These are phyloP conservation scores for Chaenogobius annularis DNA, from an alignment of 2,113 vertebrate species.

Conservation along the genomic window DNA sequence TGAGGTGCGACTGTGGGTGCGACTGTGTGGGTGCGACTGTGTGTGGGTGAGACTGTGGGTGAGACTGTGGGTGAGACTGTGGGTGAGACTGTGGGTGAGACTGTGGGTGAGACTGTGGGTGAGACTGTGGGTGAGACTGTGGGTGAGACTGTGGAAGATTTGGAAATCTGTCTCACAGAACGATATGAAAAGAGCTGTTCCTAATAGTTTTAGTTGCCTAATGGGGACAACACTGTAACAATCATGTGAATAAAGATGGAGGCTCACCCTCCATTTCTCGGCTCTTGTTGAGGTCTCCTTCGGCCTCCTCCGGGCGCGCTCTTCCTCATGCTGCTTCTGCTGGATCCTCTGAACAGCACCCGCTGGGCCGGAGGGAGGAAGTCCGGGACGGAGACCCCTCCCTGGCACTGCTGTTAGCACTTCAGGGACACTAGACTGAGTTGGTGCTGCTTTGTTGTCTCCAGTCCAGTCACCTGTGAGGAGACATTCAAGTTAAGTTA, in stretches of 20 bases:
- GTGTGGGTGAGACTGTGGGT: too few relatives aligned
- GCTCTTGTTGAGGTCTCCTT: constrained; percentile 76
- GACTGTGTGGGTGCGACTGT: too few relatives aligned
- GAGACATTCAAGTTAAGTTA: not conserved
- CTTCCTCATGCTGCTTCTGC: constrained; percentile 94
- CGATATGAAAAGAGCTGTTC: not conserved
- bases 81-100: too few relatives aligned
- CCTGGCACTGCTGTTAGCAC: constrained; percentile 64
- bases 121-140: too few relatives aligned
- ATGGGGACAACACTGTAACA: not conserved
- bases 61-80: too few relatives aligned
- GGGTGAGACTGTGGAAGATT: too few relatives aligned
- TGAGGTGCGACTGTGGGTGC: too few relatives aligned
- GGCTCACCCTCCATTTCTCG: constrained; percentile 84
- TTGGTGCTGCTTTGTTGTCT: constrained; percentile 69
- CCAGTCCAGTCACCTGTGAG: constrained; percentile 76
- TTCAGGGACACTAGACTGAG: constrained; percentile 72
- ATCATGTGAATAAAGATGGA: not conserved
- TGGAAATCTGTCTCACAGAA: too few relatives aligned
- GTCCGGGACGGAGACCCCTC: constrained; percentile 82
- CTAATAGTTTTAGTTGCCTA: not conserved
- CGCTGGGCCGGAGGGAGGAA: constrained; percentile 91
- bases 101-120: too few relatives aligned
- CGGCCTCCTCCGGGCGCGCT: constrained; percentile 85
- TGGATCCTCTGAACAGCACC: constrained; percentile 91